Conservation (phyloP, 2,113 vertebrate genomes). For the Phrynocephalus versicolor region DNA sequence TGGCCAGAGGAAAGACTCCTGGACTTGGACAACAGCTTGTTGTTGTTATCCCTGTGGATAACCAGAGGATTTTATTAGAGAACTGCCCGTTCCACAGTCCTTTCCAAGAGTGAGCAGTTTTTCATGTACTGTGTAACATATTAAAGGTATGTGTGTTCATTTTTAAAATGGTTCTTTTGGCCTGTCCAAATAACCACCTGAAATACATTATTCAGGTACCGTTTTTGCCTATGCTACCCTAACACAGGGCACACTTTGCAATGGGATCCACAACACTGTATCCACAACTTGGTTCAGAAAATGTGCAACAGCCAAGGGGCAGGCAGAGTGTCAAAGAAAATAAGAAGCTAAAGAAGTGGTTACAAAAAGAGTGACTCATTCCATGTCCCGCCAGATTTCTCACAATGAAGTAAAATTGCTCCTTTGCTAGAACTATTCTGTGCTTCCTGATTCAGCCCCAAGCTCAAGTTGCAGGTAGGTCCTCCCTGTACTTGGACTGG, state of each 20-base stretch:
- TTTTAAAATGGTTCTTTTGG: background rate
- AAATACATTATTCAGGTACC: too few relatives aligned
- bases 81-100: background rate
- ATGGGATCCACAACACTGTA: too few relatives aligned
- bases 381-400: background rate
- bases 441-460: background rate
- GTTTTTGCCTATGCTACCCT: background rate
- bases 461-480: background rate
- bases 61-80: conserved; percentile 4
- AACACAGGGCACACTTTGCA: background rate
- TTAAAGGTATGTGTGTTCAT: background rate
- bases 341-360: too few relatives aligned
- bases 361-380: too few relatives aligned
- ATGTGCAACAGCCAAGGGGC: too few relatives aligned
- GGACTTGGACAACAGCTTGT: background rate
- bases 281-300: too few relatives aligned
- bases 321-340: too few relatives aligned
- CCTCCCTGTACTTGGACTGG: background rate
- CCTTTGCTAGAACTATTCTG: too few relatives aligned
- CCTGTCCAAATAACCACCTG: background rate
- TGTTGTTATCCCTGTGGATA: conserved; percentile 8
- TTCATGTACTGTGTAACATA: background rate
- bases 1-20: background rate
- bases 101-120: background rate
- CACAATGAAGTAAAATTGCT: background rate